phyloP scores from a whole-genome alignment of 37 sponge, comb jelly and placozoan genomes.

The Petrosia ficiformis region DNA sequence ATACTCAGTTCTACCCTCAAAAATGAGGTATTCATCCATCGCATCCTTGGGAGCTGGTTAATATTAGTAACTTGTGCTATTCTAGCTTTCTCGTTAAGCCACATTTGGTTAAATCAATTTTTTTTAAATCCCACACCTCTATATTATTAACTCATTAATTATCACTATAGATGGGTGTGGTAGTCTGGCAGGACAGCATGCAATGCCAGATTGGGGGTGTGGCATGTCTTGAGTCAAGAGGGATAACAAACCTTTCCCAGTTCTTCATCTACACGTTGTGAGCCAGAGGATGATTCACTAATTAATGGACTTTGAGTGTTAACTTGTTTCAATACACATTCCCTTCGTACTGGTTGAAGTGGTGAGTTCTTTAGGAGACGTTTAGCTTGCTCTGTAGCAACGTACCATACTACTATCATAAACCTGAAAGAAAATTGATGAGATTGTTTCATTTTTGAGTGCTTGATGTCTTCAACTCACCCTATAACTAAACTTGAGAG shows the following conservation, averaged over 20 bases:
- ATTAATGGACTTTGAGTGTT: neutral
- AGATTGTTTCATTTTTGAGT: neutral
- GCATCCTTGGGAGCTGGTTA: no score
- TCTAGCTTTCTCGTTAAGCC: no score
- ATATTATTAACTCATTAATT: no score
- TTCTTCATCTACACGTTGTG: neutral
- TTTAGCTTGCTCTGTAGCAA: neutral
- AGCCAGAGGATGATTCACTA: neutral
- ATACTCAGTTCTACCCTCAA: no score
- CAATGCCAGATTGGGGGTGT: no score
- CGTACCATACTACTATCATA: neutral
- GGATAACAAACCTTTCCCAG: constrained; percentile 1
- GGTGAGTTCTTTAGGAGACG: neutral
- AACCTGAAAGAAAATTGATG: neutral
- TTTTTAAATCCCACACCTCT: no score
- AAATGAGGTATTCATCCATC: no score
- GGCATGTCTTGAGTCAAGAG: neutral
- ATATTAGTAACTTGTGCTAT: no score
- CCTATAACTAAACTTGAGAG: neutral
- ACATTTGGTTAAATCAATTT: no score
- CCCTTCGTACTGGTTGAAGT: neutral
- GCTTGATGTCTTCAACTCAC: neutral
- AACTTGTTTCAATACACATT: neutral
- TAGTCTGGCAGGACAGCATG: no score
- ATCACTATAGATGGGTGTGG: no score